Percentiles rank a stretch among this genome's conserved stretches.
These are phyloP conservation scores for Circaetus gallicus DNA, from an alignment of 2,113 vertebrate genomes.

Conservation along the genomic window DNA sequence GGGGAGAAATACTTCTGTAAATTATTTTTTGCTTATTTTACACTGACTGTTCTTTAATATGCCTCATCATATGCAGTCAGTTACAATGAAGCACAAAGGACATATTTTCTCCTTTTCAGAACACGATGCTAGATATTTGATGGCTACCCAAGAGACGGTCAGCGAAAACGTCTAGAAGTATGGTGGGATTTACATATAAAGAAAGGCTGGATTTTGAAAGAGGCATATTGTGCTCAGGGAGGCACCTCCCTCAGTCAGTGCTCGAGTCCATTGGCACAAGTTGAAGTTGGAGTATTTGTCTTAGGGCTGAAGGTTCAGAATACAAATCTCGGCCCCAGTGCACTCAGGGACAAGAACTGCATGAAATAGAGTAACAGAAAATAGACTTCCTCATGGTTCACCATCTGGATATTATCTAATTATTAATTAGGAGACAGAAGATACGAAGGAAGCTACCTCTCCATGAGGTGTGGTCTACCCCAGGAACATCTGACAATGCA, in stretches of 20 bases:
- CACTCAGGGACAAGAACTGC: neutral
- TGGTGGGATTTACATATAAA: neutral
- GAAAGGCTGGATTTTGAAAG: neutral
- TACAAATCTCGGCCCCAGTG: neutral
- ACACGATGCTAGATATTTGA: neutral
- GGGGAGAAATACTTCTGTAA: neutral
- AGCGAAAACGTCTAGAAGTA: neutral
- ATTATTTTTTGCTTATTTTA: neutral
- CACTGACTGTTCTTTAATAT: neutral
- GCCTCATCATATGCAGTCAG: neutral
- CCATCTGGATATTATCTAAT: constrained; percentile 23
- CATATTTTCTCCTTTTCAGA: neutral
- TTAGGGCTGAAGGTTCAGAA: neutral
- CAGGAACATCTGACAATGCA: neutral
- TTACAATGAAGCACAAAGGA: neutral
- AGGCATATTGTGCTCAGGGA: neutral
- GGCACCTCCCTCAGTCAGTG: neutral
- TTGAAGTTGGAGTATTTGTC: neutral
- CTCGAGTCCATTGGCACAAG: neutral
- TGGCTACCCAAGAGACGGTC: neutral
- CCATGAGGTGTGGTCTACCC: neutral
- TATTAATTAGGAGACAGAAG: constrained; percentile 8
- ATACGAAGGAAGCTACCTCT: neutral
- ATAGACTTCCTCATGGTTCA: neutral
- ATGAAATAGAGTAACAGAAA: neutral